Conservation (phyloP, 2,888 invertebrate genomes). For the Drosophila hamatofila region DNA sequence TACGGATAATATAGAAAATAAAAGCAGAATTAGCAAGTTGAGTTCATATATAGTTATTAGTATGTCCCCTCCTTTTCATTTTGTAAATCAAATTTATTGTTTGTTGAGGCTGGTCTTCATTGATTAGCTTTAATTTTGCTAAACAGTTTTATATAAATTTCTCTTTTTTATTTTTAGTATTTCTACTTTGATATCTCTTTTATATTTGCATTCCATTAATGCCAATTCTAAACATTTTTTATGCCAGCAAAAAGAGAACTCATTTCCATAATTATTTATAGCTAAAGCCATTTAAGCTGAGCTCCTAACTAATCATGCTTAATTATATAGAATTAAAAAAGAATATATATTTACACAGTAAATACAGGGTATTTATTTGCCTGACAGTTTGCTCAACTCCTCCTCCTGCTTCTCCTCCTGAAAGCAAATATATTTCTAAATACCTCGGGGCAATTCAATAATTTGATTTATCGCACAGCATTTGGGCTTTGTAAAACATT, state of each 20-base stretch:
- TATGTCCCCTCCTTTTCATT: too few species aligned
- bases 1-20: too few species aligned
- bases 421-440: conserved; percentile 19
- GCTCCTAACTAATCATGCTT: background rate
- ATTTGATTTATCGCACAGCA: conserved; percentile 62
- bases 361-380: conserved; percentile 26
- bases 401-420: background rate
- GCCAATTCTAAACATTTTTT: background rate
- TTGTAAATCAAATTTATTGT: background rate
- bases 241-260: background rate
- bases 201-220: background rate
- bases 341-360: background rate
- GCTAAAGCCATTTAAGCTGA: background rate
- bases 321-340: conserved; percentile 1
- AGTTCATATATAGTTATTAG: too few species aligned
- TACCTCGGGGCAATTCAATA: conserved; percentile 41
- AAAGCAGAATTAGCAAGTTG: too few species aligned
- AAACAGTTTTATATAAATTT: background rate
- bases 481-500: conserved; percentile 59
- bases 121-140: too few species aligned
- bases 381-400: background rate
- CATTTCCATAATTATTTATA: background rate
- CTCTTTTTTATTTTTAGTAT: background rate
- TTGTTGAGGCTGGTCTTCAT: background rate
- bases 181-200: background rate